Evolutionary conservation across 1,140 invertebrate species (phyloP).

Genomic region (Zaprionus capensis): DNA sequence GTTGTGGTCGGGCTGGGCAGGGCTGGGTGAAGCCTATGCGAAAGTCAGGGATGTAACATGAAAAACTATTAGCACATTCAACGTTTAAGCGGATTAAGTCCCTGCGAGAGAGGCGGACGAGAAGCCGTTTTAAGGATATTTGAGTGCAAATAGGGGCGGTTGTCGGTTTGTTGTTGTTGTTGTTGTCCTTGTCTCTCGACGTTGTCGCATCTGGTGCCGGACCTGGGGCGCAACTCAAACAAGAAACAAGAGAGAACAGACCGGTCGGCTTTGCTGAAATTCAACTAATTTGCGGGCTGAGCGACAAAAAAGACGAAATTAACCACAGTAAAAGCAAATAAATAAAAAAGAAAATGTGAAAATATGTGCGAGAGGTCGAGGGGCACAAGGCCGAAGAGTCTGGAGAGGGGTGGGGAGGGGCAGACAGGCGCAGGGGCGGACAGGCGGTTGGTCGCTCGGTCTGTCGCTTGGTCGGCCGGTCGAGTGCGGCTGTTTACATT

Average conservation of each 20-base stretch:
- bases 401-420: background rate
- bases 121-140: slow-evolving; percentile 54
- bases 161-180: too few relatives aligned
- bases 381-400: background rate
- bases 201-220: slow-evolving; percentile 65
- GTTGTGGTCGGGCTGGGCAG: background rate
- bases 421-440: background rate
- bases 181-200: slow-evolving; percentile 31
- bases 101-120: slow-evolving; percentile 35
- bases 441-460: background rate
- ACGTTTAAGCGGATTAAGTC: slow-evolving; percentile 79
- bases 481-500: slow-evolving; percentile 72
- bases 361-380: slow-evolving; percentile 57
- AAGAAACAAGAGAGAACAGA: slow-evolving; percentile 45
- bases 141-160: slow-evolving; percentile 47
- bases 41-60: slow-evolving; percentile 76
- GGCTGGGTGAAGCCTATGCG: slow-evolving; percentile 8
- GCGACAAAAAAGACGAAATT: slow-evolving; percentile 59
- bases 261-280: slow-evolving; percentile 53
- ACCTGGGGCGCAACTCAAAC: slow-evolving; percentile 64
- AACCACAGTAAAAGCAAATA: slow-evolving; percentile 76
- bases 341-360: slow-evolving; percentile 65
- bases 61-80: slow-evolving; percentile 81
- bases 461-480: background rate
- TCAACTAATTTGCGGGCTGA: slow-evolving; percentile 71